These are phyloP conservation scores for Platalea minor DNA, from an alignment of 2,797 vertebrate genomes.

Conservation along the genomic window DNA sequence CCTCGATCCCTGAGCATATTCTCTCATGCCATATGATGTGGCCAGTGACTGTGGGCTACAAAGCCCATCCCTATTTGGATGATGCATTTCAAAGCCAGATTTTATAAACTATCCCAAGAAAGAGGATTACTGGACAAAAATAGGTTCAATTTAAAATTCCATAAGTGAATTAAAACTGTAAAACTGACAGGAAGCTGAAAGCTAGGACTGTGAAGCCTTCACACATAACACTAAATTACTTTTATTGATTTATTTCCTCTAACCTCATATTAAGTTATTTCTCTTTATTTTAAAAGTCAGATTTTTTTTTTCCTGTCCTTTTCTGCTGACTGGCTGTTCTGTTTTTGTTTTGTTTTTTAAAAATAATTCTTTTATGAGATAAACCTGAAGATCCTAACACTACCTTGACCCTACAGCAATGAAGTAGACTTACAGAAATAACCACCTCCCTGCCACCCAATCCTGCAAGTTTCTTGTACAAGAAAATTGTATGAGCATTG, in stretches of 20 bases:
- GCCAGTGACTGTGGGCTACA: background rate
- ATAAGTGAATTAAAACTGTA: background rate
- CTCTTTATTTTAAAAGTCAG: background rate
- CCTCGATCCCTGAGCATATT: background rate
- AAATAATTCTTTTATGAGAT: background rate
- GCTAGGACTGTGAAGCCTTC: background rate
- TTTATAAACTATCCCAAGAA: background rate
- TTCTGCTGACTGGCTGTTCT: background rate
- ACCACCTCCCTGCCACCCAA: background rate
- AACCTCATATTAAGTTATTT: background rate
- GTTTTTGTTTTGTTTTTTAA: background rate
- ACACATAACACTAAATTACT: conserved; percentile 21
- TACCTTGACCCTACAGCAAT: background rate
- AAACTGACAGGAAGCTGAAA: conserved; percentile 1
- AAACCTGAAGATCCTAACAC: background rate
- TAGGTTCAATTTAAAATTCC: background rate
- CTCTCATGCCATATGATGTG: background rate
- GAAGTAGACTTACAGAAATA: background rate
- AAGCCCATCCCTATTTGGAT: background rate
- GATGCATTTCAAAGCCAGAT: background rate
- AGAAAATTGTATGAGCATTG: background rate
- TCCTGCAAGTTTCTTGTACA: background rate
- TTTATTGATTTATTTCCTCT: conserved; percentile 43
- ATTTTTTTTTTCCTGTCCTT: background rate
- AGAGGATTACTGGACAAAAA: background rate